phyloP scores from a whole-genome alignment of 53 echinoderm and acorn worm genomes.

The Mesocentrotus franciscanus region DNA sequence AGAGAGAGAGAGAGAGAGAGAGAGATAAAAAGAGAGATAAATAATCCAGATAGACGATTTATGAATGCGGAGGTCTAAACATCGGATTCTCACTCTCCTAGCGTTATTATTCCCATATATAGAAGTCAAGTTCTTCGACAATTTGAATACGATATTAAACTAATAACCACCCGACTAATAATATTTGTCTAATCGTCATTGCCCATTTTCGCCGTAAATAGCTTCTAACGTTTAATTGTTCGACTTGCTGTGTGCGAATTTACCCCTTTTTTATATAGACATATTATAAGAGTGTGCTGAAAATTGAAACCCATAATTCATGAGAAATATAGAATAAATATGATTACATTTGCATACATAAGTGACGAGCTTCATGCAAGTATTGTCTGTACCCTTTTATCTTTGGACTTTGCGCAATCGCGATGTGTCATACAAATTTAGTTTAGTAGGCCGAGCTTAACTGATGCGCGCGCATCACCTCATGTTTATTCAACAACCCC shows the following conservation, averaged over 20 bases:
- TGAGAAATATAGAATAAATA: neutral
- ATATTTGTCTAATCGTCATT: neutral
- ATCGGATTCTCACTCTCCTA: neutral
- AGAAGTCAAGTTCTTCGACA: neutral
- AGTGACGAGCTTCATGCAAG: neutral
- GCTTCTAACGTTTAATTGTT: neutral
- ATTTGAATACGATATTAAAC: neutral
- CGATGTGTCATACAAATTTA: neutral
- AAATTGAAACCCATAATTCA: neutral
- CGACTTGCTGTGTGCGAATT: neutral
- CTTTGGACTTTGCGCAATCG: slow-evolving; percentile 23
- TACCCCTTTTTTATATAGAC: neutral
- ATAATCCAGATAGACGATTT: neutral
- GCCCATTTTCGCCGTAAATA: neutral
- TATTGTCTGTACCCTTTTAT: no score
- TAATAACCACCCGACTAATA: neutral
- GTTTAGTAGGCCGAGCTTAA: neutral
- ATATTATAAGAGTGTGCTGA: neutral
- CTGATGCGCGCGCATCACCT: neutral
- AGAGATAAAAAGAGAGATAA: neutral
- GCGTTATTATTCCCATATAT: neutral
- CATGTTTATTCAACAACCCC: neutral
- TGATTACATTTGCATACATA: neutral
- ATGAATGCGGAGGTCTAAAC: neutral
- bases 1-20: neutral